Base-by-base conservation (phyloP, 2,888 invertebrate genomes). In the Dicyrtoma fusca region DNA sequence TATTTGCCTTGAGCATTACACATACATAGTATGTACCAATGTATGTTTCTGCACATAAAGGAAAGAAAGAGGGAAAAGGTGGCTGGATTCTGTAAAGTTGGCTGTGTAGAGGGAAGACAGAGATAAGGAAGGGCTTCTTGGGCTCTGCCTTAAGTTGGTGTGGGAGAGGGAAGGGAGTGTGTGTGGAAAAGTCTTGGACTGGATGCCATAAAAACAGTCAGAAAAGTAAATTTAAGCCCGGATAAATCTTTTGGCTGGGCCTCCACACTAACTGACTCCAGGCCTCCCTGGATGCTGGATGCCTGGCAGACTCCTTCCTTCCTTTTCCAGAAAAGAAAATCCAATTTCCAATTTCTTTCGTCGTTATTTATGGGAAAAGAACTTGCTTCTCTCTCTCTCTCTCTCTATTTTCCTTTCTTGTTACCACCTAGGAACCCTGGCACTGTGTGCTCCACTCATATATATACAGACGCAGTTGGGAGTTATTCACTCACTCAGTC, bases 301-400 rank as follows among this genome's bases (percentile, higher is more conserved):
- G n/a, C n/a, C n/a, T n/a, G n/a, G n/a, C n/a, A n/a, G n/a, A n/a
- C 10, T 61, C 3, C 34, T 17, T 34, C 42, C n/a, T 21, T 34
- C 25, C 8, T 59, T 23, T 23, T 49, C 49, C 49, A 68, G 66
- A 68, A 71, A 71, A 71, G 72, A 68, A 72, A 69, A 68, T 62
- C 68, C 68, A 68, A 72, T 64, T 64, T 72, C 72, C 72, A 72
- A 72, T 72, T 72, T 72, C 72, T 72, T 72, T 51, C 61, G 42
- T 47, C 45, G 68, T 72, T 72, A 72, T 72, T 72, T 72, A 72
- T 72, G 68, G 26, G 72, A 62, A 68, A 65, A 47, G 71, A 65
- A 65, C 55, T 64, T 34, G 34, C 47, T 68, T 69, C 61, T 42
- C 62, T 62, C 47, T n/a, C 14, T 4, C 14, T 59, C 34, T 34